These are phyloP conservation scores for Chlorodrepanis virens DNA, from an alignment of 2,113 vertebrate species.

Conservation along the genomic window DNA sequence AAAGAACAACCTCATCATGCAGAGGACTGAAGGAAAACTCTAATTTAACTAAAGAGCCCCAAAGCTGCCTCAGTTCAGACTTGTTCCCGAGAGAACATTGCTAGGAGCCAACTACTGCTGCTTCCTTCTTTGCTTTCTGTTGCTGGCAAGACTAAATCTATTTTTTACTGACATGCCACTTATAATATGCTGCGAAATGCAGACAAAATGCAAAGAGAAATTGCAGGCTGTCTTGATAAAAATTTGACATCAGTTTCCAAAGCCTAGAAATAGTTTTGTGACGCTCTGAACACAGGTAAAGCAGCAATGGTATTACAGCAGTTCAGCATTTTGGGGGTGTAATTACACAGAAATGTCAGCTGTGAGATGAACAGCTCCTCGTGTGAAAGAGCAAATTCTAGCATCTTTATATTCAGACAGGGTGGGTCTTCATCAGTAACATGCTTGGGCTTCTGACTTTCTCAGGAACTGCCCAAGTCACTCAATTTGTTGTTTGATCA, in stretches of 20 bases:
- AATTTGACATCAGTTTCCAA: not conserved
- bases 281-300: not conserved
- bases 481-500: not conserved
- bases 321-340: not conserved
- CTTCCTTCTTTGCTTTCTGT: conserved; percentile 18
- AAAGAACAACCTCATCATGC: not conserved
- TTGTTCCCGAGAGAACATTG: conserved; percentile 52
- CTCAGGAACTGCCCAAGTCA: not conserved
- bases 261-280: not conserved
- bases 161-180: conserved; percentile 55
- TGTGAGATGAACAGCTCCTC: not conserved
- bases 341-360: not conserved
- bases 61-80: conserved; percentile 50
- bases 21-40: conserved; percentile 28
- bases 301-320: not conserved
- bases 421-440: not conserved
- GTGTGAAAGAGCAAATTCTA: not conserved
- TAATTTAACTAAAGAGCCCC: conserved; percentile 46
- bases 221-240: not conserved
- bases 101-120: not conserved
- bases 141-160: conserved; percentile 34
- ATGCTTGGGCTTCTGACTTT: not conserved
- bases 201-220: conserved; percentile 23
- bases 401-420: not conserved
- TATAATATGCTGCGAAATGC: conserved; percentile 45